phyloP scores from a whole-genome alignment of 2,797 vertebrate genomes.

The Chaetodon trifasciatus region DNA sequence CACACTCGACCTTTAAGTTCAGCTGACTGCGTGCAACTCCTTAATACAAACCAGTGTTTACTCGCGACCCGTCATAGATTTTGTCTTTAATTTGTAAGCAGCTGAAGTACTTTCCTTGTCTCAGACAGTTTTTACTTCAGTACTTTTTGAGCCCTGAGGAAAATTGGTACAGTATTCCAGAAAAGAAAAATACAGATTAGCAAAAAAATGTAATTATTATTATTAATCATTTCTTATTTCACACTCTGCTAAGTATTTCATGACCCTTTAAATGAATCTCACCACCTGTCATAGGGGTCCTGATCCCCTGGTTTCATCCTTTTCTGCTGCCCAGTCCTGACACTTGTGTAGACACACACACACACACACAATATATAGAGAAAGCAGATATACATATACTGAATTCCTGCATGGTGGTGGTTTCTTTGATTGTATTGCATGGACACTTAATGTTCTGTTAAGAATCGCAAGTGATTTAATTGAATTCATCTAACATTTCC shows the following conservation, averaged over 20 bases:
- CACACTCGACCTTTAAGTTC: neutral
- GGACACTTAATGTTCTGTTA: neutral
- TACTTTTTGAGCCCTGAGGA: neutral
- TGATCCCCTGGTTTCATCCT: too few species aligned
- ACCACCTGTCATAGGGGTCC: too few species aligned
- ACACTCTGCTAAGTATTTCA: too few species aligned
- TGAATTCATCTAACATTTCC: conserved; percentile 2
- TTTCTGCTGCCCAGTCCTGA: neutral
- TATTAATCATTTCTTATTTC: too few species aligned
- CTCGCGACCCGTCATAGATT: neutral
- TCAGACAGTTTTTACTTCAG: neutral
- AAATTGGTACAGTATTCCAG: neutral
- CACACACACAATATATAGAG: too few species aligned
- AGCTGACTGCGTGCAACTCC: neutral
- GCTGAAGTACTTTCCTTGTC: neutral
- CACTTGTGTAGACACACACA: too few species aligned
- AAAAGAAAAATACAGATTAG: neutral
- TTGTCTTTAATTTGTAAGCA: neutral
- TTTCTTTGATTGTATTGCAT: conserved; percentile 3
- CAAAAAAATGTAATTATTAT: too few species aligned
- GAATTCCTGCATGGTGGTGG: neutral
- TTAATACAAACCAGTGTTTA: neutral
- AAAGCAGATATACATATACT: too few species aligned
- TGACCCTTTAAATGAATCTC: too few species aligned
- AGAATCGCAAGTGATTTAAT: neutral